These are phyloP conservation scores for Chironex yamaguchii DNA, from an alignment of 30 jellyfish, hydroid and myxozoan genomes.

Conservation along the genomic window DNA sequence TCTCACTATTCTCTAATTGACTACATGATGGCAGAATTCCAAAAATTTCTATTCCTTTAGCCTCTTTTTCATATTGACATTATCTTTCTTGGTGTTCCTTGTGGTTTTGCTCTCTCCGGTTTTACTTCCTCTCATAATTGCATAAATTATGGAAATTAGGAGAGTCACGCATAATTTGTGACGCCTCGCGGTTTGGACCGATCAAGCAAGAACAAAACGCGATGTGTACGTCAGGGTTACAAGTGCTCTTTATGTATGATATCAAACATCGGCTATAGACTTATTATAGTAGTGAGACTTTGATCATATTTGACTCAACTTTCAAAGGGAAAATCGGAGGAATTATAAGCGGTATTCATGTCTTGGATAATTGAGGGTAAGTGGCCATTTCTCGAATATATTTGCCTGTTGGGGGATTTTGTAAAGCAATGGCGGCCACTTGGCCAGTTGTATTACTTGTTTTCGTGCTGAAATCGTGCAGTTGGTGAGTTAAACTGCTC, in stretches of 20 bases:
- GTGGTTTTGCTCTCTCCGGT: too few relatives aligned
- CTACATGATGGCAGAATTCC: too few relatives aligned
- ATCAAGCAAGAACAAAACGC: not conserved
- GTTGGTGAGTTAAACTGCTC: not conserved
- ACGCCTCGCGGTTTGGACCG: conserved; percentile 2
- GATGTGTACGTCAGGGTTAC: not conserved
- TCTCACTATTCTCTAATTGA: too few relatives aligned
- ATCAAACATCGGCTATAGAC: too few relatives aligned
- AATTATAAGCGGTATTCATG: not conserved
- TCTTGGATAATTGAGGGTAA: not conserved
- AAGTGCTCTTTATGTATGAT: not conserved
- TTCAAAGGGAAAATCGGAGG: not conserved
- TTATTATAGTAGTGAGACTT: not conserved
- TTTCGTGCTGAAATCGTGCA: not conserved
- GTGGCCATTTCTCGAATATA: not conserved
- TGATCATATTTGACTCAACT: too few relatives aligned
- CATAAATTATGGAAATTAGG: not conserved
- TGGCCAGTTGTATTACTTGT: not conserved
- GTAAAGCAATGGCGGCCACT: not conserved
- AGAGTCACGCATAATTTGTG: not conserved
- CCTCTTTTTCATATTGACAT: too few relatives aligned
- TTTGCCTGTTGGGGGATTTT: not conserved
- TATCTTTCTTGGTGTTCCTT: too few relatives aligned
- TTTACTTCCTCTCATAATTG: too few relatives aligned
- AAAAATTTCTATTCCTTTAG: too few relatives aligned